These are phyloP conservation scores for Xenopus petersii DNA, from an alignment of 2,797 vertebrate species.

Conservation along the genomic window DNA sequence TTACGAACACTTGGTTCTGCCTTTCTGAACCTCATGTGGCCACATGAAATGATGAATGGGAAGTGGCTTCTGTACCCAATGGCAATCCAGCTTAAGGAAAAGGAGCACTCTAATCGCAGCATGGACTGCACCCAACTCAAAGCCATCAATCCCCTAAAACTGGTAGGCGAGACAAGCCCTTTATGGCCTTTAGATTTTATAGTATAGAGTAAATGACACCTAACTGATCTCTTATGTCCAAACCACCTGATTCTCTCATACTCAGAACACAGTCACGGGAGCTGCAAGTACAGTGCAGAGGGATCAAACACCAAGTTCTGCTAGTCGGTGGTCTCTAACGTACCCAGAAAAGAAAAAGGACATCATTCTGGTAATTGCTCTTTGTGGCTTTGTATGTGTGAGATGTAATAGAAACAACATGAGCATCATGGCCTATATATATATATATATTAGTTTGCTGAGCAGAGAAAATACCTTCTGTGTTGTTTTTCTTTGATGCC, in stretches of 20 bases:
- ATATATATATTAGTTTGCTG: no score
- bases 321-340: slow-evolving; percentile 29
- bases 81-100: slow-evolving; percentile 66
- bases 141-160: slow-evolving; percentile 69
- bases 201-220: not conserved
- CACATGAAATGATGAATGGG: slow-evolving; percentile 76
- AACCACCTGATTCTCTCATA: not conserved
- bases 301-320: slow-evolving; percentile 1
- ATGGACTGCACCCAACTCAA: slow-evolving; percentile 64
- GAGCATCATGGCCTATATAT: no score
- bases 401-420: no score
- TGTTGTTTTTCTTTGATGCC: no score
- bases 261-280: not conserved
- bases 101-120: slow-evolving; percentile 57
- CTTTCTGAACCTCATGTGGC: slow-evolving; percentile 89
- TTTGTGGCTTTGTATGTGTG: no score
- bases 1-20: slow-evolving; percentile 81
- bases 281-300: not conserved
- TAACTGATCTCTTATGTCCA: not conserved
- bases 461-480: no score
- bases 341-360: slow-evolving; percentile 39
- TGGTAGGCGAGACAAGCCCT: slow-evolving; percentile 33
- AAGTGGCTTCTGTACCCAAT: slow-evolving; percentile 91
- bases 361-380: not conserved
- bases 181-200: no score